These are phyloP conservation scores for Drosophila nikananu DNA, from an alignment of 1,140 invertebrate species.

Conservation along the genomic window DNA sequence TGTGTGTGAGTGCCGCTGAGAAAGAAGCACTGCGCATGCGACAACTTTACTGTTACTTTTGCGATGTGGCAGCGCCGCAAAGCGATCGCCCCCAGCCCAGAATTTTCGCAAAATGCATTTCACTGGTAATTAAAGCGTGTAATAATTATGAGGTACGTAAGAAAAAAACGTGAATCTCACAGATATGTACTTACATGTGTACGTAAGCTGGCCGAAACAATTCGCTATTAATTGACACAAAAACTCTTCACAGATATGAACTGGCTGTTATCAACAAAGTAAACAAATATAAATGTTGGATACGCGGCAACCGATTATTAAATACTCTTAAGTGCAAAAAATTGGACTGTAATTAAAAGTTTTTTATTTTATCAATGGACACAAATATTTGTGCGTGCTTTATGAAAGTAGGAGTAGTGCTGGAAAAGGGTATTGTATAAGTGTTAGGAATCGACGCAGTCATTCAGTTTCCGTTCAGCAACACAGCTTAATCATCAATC, in stretches of 20 bases:
- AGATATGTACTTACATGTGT: not conserved
- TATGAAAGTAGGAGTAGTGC: not conserved
- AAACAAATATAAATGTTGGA: not conserved
- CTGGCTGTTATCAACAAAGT: not conserved
- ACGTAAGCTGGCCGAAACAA: not conserved
- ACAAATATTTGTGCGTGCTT: not conserved
- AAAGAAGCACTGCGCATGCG: conserved; percentile 64
- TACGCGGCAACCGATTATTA: not conserved
- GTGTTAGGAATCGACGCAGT: no score
- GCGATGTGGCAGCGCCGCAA: conserved; percentile 23
- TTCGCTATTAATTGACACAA: not conserved
- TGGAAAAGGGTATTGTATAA: not conserved
- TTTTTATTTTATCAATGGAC: not conserved
- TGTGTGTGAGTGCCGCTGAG: conserved; percentile 26
- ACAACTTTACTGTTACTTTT: conserved; percentile 65
- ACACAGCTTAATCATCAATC: no score
- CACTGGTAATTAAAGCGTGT: not conserved
- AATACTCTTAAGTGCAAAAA: conserved; percentile 1
- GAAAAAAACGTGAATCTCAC: not conserved
- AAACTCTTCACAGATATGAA: not conserved
- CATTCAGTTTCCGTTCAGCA: no score
- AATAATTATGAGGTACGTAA: not conserved
- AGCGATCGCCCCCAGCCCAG: conserved; percentile 36
- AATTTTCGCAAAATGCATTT: conserved; percentile 5
- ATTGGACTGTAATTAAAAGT: not conserved